Conservation (phyloP, 2,888 invertebrate genomes). For the Salticus scenicus region DNA sequence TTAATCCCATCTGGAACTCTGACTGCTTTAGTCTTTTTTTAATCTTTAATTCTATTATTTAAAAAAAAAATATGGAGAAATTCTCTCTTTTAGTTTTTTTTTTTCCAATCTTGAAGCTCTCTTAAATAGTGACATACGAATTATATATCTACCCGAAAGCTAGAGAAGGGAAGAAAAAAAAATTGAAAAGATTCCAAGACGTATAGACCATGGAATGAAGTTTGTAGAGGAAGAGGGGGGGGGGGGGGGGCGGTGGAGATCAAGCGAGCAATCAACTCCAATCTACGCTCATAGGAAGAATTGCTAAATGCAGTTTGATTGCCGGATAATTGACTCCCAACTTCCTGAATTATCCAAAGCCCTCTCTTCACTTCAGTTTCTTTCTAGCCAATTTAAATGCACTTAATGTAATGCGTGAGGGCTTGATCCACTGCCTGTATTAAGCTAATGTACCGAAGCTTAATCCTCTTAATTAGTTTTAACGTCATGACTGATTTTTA, state of each 20-base stretch:
- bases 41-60: too few relatives aligned
- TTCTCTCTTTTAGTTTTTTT: too few relatives aligned
- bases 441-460: conserved; percentile 13
- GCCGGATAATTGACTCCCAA: conserved; percentile 22
- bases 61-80: too few relatives aligned
- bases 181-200: not conserved
- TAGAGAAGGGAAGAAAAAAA: not conserved
- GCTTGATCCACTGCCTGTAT: not conserved
- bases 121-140: not conserved
- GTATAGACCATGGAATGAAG: not conserved
- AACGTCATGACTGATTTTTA: conserved; percentile 4
- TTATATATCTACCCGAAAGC: not conserved
- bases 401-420: conserved; percentile 22
- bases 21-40: too few relatives aligned
- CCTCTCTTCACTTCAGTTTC: conserved; percentile 16
- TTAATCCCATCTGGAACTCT: too few relatives aligned
- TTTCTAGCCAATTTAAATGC: conserved; percentile 33
- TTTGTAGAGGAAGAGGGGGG: not conserved
- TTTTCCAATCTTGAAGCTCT: too few relatives aligned
- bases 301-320: conserved; percentile 24
- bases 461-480: conserved; percentile 23
- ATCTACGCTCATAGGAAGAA: not conserved
- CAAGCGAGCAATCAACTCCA: conserved; percentile 3
- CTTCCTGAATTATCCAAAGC: conserved; percentile 5
- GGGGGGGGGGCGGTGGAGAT: not conserved